Base-by-base conservation (phyloP, 2,888 invertebrate species). In the Corbicula japonica region DNA sequence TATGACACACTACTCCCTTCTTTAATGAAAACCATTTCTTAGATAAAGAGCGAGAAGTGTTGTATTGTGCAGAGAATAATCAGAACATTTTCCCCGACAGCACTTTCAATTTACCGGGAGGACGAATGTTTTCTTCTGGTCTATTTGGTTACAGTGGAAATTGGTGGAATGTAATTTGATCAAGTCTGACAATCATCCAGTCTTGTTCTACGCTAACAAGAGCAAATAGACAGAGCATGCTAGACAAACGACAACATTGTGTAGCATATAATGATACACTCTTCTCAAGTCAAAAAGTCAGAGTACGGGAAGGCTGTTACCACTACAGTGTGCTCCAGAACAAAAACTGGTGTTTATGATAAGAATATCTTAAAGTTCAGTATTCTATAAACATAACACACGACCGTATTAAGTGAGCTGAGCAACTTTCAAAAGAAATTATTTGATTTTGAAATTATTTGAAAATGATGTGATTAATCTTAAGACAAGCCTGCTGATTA, bases 51-150 rank as follows among this genome's bases (percentile, higher is more conserved):
- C 15, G 38, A 48, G 65, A 41, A 52, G 61, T 38, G 52, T 60
- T 61, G 60, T 50, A 69, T 74, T 76, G 77, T 77, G 62, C 52
- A 62, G 68, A 61, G 54, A 38, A 72, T 77, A 66, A 76, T 66
- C 60, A 48, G 35, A 65, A 44, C 32, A 50, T 54, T 63, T 61
- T 46, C 41, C 75, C 77, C 61, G 54, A 72, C 52, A 77, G 72
- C 77, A 65, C 65, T 77, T 77, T 72, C 77, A 72, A 77, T 77
- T 77, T 77, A 66, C 68, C 44, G 28, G 61, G 35, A 65, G 71
- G 46, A 60, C 60, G 44, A 52, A 60, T 58, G 44, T 38, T 77
- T 62, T 77, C 72, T 72, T 72, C 54, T 52, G 32, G 52, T 68
- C 66, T 66, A 72, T 77, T 68, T 66, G 66, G 77, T 77, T 68